Percentiles rank a stretch among this genome's conserved stretches.
These are phyloP conservation scores for Halcyon leucocephala DNA, from an alignment of 2,797 vertebrate species.

Conservation along the genomic window DNA sequence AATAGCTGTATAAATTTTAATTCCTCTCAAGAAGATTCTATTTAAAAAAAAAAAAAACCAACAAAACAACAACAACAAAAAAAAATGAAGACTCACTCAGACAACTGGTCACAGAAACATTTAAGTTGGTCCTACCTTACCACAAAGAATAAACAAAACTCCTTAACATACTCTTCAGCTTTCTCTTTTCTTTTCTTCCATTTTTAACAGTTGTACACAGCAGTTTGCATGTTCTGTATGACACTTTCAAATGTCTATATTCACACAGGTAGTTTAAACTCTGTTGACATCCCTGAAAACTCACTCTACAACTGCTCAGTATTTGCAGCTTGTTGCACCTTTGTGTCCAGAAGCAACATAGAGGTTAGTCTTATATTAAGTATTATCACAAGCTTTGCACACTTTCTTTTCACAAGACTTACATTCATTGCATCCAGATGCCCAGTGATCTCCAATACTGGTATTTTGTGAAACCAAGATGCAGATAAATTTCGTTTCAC, in stretches of 20 bases:
- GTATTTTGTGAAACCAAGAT: slow-evolving; percentile 89
- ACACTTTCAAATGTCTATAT: not conserved
- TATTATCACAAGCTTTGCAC: not conserved
- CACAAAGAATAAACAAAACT: not conserved
- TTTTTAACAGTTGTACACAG: not conserved
- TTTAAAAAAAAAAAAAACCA: not conserved
- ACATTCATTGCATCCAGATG: slow-evolving; percentile 90
- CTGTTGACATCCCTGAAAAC: not conserved
- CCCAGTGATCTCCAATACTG: slow-evolving; percentile 87
- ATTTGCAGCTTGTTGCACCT: not conserved
- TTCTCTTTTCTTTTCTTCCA: not conserved
- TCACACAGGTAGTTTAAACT: not conserved
- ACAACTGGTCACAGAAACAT: not conserved
- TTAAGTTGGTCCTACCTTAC: not conserved
- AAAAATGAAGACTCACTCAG: not conserved
- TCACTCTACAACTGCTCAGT: not conserved
- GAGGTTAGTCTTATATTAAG: not conserved
- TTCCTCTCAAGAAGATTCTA: not conserved
- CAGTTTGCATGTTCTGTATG: not conserved
- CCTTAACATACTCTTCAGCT: not conserved
- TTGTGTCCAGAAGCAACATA: not conserved
- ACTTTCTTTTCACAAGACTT: slow-evolving; percentile 57
- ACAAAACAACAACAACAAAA: not conserved
- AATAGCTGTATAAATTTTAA: not conserved
- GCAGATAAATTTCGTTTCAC: slow-evolving; percentile 91